Evolutionary conservation across 2,888 invertebrate species (phyloP).

Genomic region (Tenodera sinensis): DNA sequence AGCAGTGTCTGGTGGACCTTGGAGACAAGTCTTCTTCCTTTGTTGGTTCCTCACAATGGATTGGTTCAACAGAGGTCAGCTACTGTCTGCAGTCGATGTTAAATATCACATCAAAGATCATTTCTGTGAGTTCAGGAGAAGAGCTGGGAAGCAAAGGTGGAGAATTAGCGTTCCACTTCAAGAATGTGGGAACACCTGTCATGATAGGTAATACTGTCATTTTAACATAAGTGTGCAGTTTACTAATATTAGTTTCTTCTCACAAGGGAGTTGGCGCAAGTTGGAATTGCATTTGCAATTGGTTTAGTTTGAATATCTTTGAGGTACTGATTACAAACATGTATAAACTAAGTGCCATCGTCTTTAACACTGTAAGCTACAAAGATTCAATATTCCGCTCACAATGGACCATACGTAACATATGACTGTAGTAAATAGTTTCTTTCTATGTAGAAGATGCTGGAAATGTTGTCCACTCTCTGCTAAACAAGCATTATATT

Average conservation of each 20-base stretch:
- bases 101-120: conserved; percentile 69
- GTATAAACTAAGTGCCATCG: no score
- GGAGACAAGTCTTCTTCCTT: conserved; percentile 88
- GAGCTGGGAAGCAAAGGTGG: conserved; percentile 76
- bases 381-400: no score
- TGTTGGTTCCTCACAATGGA: conserved; percentile 92
- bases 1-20: conserved; percentile 89
- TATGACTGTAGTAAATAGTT: no score
- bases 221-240: not conserved
- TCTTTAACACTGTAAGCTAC: no score
- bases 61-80: conserved; percentile 95
- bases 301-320: no score
- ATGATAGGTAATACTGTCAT: conserved; percentile 79
- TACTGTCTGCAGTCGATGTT: conserved; percentile 83
- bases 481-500: no score
- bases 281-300: no score
- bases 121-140: conserved; percentile 79
- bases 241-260: not conserved
- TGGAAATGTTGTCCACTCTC: no score
- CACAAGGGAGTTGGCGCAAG: no score
- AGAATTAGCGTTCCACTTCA: conserved; percentile 86
- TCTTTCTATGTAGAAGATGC: no score
- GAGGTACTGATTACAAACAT: no score
- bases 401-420: no score
- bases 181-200: conserved; percentile 88